Evolutionary conservation across 2,888 invertebrate genomes (phyloP), one percentile per base, ranked within the genome.

Genomic region (Seira musarum): DNA sequence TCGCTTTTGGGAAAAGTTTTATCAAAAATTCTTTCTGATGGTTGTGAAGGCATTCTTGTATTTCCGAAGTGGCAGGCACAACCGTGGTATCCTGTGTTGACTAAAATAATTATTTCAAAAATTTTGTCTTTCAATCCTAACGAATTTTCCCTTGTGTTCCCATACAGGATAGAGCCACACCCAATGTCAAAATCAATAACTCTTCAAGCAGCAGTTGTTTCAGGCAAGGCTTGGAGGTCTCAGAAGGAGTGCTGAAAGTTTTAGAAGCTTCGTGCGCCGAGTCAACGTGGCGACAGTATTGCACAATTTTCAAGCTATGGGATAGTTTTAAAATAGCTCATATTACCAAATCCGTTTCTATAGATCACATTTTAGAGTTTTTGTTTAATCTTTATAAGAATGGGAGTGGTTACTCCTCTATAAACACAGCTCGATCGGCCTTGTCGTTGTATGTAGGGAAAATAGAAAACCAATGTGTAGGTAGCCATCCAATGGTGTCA

Each of bases 21-120:
- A 0, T 19, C 13, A 2, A 80, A 80, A 46, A 74, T 75, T 46
- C 1, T 21, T 0, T 10, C 15, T 57, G 75, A 80, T 1, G 30
- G 3, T 30, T n/a, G n/a, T n/a, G 21, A 5, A 10, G 80, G 74
- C 3, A 75, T 80, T 46, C 70, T 80, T 1, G 75, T 80, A 3
- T 74, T 60, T 30, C 75, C 80, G 40, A 2, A 60, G 22, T 80
- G 80, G 74, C 30, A 19, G 17, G 19, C 30, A 0, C 80, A 80
- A 46, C 46, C 70, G 1, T 80, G 80, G 80, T 80, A 25, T 66
- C 75, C 74, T 13, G 2, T 73, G 57, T 78, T 22, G 60, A 25
- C 6, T 6, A 6, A 15, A n/a, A 17, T 78, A 13, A 22, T 22
- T 1, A 17, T 30, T 1, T 67, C 66, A 2, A n/a, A 60, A n/a